phyloP scores from a whole-genome alignment of 2,797 vertebrate genomes.

The Xerus rutilus region DNA sequence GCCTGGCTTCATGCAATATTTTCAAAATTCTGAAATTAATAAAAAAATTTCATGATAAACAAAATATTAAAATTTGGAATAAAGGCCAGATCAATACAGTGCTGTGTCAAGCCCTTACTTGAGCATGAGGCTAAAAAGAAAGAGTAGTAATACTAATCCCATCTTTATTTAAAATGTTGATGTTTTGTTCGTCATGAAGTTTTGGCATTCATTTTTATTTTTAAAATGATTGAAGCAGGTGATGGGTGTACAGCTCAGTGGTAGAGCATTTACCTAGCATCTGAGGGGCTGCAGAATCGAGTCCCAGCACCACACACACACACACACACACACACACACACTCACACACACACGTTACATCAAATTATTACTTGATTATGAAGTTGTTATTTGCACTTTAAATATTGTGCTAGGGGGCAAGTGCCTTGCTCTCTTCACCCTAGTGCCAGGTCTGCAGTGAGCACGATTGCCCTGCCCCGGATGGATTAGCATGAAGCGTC shows the following conservation, averaged over 20 bases:
- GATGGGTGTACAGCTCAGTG: too few relatives aligned
- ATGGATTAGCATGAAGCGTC: background rate
- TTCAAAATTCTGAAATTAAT: background rate
- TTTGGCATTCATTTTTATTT: background rate
- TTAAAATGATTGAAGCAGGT: background rate
- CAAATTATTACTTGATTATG: background rate
- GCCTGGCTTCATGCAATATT: background rate
- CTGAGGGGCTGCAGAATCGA: too few relatives aligned
- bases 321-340: too few relatives aligned
- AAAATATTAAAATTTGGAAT: background rate
- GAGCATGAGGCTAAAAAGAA: fast-evolving
- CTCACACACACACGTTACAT: background rate
- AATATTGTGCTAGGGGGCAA: background rate
- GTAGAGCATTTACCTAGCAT: too few relatives aligned
- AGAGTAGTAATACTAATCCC: background rate
- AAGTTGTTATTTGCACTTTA: background rate
- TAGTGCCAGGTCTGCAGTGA: background rate
- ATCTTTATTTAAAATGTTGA: background rate
- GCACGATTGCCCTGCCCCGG: fast-evolving
- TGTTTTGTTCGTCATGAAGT: background rate
- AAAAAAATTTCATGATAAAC: background rate
- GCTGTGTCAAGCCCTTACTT: background rate
- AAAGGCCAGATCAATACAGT: background rate
- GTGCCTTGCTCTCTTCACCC: fast-evolving
- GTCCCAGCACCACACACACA: background rate